Conservation (phyloP, 2,797 vertebrate species). For the Catharus ustulatus region DNA sequence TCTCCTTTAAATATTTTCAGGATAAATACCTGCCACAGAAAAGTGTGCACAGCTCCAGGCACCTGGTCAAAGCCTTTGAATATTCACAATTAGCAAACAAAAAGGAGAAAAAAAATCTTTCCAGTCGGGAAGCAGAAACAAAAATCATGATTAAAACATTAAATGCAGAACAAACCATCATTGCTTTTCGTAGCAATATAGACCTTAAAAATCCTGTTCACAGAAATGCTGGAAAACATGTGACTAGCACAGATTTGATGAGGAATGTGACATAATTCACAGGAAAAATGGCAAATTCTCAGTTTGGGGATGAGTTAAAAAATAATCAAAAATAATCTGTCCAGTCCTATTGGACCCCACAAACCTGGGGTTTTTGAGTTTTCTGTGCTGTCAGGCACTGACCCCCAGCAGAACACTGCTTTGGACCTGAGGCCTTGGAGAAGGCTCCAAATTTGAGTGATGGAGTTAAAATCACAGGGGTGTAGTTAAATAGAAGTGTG, state of each 20-base stretch:
- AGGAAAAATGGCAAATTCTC: not conserved
- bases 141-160: not conserved
- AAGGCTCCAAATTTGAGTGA: no score
- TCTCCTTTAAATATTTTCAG: not conserved
- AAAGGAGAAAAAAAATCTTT: not conserved
- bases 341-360: no score
- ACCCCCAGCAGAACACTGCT: no score
- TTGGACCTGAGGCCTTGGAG: no score
- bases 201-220: not conserved
- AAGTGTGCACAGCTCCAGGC: not conserved
- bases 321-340: not conserved
- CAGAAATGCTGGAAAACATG: not conserved
- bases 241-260: not conserved
- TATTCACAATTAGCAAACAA: not conserved
- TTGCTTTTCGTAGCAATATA: not conserved
- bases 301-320: not conserved
- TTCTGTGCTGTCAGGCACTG: no score
- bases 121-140: not conserved
- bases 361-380: no score
- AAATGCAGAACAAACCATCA: not conserved
- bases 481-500: no score
- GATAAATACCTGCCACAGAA: not conserved
- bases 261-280: not conserved
- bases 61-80: not conserved
- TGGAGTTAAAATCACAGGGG: no score